A percentile compares a stretch with the other conserved stretches of the same genome.
Evolutionary conservation across 2,888 invertebrate species (phyloP).

Genomic region (Rhingia campestris): DNA sequence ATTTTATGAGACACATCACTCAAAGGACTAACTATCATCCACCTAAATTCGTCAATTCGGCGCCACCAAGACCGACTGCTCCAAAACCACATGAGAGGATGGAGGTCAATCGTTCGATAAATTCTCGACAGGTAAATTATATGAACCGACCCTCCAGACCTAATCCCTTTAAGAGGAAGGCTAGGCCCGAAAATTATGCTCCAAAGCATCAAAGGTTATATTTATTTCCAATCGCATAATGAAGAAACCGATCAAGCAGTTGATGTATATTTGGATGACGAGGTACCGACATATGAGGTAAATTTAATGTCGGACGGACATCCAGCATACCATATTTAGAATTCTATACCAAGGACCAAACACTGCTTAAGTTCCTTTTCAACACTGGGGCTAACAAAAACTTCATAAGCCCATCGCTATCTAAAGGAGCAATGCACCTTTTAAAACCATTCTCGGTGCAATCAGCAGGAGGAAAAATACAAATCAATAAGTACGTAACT

Average conservation of each 20-base stretch:
- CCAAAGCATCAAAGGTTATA: too few species aligned
- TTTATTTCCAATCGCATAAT: too few species aligned
- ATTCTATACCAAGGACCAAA: neutral
- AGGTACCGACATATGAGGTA: too few species aligned
- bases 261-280: too few species aligned
- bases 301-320: too few species aligned
- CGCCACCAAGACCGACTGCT: neutral
- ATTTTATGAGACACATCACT: neutral
- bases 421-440: neutral
- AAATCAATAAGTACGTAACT: neutral
- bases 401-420: neutral
- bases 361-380: neutral
- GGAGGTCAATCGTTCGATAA: neutral
- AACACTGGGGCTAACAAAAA: too few species aligned
- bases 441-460: constrained; percentile 6
- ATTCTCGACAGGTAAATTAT: neutral
- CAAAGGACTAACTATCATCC: neutral
- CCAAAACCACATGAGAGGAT: neutral
- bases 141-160: neutral
- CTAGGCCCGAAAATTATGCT: too few species aligned
- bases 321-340: too few species aligned
- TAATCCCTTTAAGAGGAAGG: neutral
- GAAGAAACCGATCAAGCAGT: too few species aligned
- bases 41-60: neutral
- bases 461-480: neutral